These are phyloP conservation scores for Calameuta idolon DNA, from an alignment of 2,888 invertebrate genomes.

Conservation along the genomic window DNA sequence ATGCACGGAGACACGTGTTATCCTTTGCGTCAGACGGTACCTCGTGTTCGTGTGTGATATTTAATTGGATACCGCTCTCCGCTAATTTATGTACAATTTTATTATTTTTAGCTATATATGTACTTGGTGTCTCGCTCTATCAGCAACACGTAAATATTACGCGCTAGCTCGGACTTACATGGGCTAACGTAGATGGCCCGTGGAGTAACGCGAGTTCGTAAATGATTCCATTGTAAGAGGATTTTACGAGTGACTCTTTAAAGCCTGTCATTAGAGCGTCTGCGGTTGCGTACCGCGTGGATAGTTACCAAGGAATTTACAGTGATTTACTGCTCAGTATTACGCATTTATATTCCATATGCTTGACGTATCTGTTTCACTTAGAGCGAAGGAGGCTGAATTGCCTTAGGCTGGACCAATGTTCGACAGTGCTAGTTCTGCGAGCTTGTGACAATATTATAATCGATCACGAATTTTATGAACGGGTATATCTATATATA, in stretches of 20 bases:
- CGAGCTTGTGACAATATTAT: neutral
- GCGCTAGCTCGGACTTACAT: neutral
- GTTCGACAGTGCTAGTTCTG: neutral
- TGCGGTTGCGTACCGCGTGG: conserved; percentile 41
- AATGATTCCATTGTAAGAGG: conserved; percentile 62
- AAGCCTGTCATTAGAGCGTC: conserved; percentile 62
- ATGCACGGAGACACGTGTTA: neutral
- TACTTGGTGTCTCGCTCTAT: neutral
- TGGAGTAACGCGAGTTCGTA: conserved; percentile 19
- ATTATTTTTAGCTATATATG: neutral
- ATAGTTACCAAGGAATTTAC: conserved; percentile 43
- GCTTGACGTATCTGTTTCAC: conserved; percentile 63
- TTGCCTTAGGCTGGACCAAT: neutral
- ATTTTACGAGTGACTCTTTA: conserved; percentile 63
- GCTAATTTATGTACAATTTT: neutral
- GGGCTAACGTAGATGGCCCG: neutral
- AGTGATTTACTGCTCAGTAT: conserved; percentile 63
- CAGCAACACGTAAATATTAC: neutral
- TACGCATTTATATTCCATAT: conserved; percentile 62
- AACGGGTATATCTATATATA: neutral
- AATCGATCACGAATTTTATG: neutral
- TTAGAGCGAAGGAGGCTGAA: conserved; percentile 33
- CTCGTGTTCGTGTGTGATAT: neutral
- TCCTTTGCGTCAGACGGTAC: neutral
- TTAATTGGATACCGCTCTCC: neutral